phyloP scores from a whole-genome alignment of 2,797 vertebrate genomes.

The Microchirus variegatus region DNA sequence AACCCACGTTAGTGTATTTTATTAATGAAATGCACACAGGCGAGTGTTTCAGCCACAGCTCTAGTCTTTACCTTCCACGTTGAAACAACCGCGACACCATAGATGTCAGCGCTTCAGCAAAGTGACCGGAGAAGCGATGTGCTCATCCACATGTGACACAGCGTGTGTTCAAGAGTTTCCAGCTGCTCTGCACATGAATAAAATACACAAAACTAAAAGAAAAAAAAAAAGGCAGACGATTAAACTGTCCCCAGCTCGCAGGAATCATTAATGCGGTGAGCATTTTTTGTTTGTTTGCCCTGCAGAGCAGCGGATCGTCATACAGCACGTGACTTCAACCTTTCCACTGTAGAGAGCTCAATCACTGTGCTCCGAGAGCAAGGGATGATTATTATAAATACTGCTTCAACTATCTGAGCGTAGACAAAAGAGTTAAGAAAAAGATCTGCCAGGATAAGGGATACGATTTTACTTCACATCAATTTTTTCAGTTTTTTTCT shows the following conservation, averaged over 20 bases:
- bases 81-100: constrained; percentile 39
- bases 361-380: constrained; percentile 40
- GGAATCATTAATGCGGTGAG: neutral
- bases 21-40: constrained; percentile 47
- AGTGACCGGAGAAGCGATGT: constrained; percentile 31
- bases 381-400: constrained; percentile 65
- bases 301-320: constrained; percentile 23
- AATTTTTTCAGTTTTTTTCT: constrained; percentile 63
- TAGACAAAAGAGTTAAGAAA: constrained; percentile 67
- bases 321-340: neutral
- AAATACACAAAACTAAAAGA: constrained; percentile 43
- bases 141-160: constrained; percentile 11
- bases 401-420: constrained; percentile 69
- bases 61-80: constrained; percentile 28
- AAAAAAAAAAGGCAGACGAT: constrained; percentile 42
- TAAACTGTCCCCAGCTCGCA: constrained; percentile 20
- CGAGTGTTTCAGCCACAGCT: constrained; percentile 33
- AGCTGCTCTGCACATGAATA: constrained; percentile 61
- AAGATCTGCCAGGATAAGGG: constrained; percentile 60
- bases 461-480: constrained; percentile 71
- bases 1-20: constrained; percentile 70
- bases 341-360: constrained; percentile 23
- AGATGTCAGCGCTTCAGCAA: constrained; percentile 35
- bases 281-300: too few relatives aligned
- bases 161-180: constrained; percentile 38